phyloP scores from a whole-genome alignment of 35 echinoderm and acorn worm genomes.

The Heliocidaris erythrogramma region DNA sequence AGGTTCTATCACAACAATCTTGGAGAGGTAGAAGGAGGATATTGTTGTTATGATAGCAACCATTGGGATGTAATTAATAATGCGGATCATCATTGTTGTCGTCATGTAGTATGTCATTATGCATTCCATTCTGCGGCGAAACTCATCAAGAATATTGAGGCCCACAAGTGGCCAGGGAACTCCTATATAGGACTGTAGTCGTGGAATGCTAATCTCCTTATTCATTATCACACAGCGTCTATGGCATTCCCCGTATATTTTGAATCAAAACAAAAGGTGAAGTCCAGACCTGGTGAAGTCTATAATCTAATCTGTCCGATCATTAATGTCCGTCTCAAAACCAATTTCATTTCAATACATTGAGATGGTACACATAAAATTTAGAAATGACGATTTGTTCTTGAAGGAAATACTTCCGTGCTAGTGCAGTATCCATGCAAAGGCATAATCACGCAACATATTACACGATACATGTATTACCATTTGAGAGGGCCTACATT shows the following conservation, averaged over 20 bases:
- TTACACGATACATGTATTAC: too few species aligned
- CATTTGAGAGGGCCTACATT: too few species aligned
- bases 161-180: neutral
- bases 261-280: neutral
- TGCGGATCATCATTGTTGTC: neutral
- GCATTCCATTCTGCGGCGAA: neutral
- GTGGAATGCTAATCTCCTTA: neutral
- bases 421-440: too few species aligned
- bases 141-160: slow-evolving; percentile 17
- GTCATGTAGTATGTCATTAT: slow-evolving; percentile 12
- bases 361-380: too few species aligned
- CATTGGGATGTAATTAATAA: slow-evolving; percentile 12
- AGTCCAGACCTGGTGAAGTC: neutral
- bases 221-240: neutral
- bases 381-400: too few species aligned
- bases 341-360: too few species aligned
- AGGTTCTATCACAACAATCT: neutral
- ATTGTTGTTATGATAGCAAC: slow-evolving; percentile 11
- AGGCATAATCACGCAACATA: too few species aligned
- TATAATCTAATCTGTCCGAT: neutral
- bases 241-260: neutral
- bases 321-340: neutral
- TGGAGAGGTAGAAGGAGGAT: neutral
- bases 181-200: neutral
- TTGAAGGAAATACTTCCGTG: too few species aligned